Evolutionary conservation across 2,888 invertebrate species (phyloP), one percentile per base, ranked within the genome.

Genomic region (Drosophila dives): DNA sequence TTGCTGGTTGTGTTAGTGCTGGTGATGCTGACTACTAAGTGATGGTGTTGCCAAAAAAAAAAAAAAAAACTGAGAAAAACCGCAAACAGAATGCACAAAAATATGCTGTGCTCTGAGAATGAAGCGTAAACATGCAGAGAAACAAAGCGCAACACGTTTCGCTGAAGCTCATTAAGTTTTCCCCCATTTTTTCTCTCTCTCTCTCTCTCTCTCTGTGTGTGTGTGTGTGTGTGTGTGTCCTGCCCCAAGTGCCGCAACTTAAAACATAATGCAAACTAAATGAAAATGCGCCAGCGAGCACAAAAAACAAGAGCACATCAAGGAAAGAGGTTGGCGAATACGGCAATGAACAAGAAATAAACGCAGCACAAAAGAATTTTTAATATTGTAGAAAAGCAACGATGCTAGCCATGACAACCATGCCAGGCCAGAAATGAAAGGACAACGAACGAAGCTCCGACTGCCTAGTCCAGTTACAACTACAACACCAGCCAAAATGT

Each of bases 221-320:
- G n/a, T n/a, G n/a, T 12, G 29, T 15, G n/a, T 59, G 38, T 29
- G 23, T 32, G 48, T 60, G 12, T 42, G 72, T 58, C 23, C 77
- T 68, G 63, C 56, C 33, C 53, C 69, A 69, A 77, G 67, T 70
- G 74, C 73, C 63, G 65, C 65, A 65, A 71, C 71, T 71, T 65
- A 55, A 80, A 80, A 62, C 74, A 80, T 77, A 80, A 80, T 80
- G 80, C 71, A 80, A 80, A 74, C 80, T 74, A 80, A 80, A 80
- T 74, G 74, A 80, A 80, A 77, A 68, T 80, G 70, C 77, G 64
- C 59, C 72, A 56, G 40, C 56, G 56, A 50, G 38, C 42, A 65
- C 45, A 53, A 54, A 34, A 34, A 48, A 50, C 58, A 40, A 38
- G 49, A 61, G 60, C 32, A 50, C 36, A 15, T 4, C 45, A 45